Evolutionary conservation across 35 echinoderm and acorn worm genomes (phyloP), one percentile per base, ranked within the genome.

Genomic region (Anneissia japonica): DNA sequence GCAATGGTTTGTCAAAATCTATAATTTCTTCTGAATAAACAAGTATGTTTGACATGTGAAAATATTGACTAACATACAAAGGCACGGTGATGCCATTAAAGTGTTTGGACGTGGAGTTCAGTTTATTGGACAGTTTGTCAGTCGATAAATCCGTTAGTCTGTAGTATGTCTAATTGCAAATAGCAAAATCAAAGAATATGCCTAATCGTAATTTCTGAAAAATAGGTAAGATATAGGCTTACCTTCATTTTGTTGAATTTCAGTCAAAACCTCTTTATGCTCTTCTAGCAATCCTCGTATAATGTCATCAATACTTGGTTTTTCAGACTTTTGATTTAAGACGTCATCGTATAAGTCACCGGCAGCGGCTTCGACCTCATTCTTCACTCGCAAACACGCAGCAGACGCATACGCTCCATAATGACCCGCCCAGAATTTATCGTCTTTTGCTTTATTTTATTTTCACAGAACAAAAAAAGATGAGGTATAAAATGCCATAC

Each of bases 361-460:
- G 0, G 35, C 46, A 6, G 87, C 94, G 0, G 94, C 28, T 10
- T 23, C 39, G 30, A 82, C 51, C 39, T 97, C 94, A 35, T 75
- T 97, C 83, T 92, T 97, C 16, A 97, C 94, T 2, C 94, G 73
- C 21, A 97, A 23, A 28, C 39, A 81, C 28, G 85, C 94, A 29
- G 87, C 86, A 36, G 94, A 92, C 21, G 73, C 79, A 11, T 19
- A 39, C 13, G 74, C 35, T 0, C 94, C 94, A 81, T 90, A 97
- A 34, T 97, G 90, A 7, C 94, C 94, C 5, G 2, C 87, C 94
- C 94, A 97, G 13, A 30, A 79, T 56, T 97, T 97, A 84, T 97
- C 94, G 79, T 97, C 94, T 79, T 85, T 85, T 35, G 39, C 92
- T 94, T 19, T 34, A 76, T n/a, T n/a, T n/a, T n/a, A n/a, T n/a